Evolutionary conservation across 2,113 vertebrate genomes (phyloP), one percentile per base, ranked within the genome.

Genomic region (Lampris incognitus): DNA sequence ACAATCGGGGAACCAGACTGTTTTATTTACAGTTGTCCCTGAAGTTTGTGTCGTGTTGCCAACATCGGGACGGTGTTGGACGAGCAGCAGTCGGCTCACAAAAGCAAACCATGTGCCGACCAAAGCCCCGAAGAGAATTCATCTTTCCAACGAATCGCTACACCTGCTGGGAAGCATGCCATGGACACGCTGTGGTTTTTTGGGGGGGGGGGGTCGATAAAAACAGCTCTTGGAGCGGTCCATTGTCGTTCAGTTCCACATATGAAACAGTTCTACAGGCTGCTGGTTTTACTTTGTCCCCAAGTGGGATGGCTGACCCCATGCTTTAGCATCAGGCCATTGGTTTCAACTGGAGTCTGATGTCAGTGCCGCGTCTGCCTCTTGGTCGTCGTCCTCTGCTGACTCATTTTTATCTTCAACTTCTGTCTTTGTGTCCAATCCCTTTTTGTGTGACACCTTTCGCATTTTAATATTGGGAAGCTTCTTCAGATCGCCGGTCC

Each of bases 391-490:
- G 0, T 72, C 66, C 1, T 81, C 39, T 44, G 74, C 42, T 1
- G 13, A 64, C 0, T 72, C 72, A 0, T 90, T 76, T 57, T 78
- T 86, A 46, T 89, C 8, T 39, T 92, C 79, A 82, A 78, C 70
- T 39, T 88, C 69, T 56, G 67, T 89, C 80, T 51, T 74, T 11
- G 5, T 81, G 78, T 93, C 61, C 56, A 83, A 83, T 86, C 92
- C 93, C 76, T 24, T 24, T 24, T 79, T 92, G 51, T 89, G 92
- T 6, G 96, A 97, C 1, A 99, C 69, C 80, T 95, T 97, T 60
- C 95, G 94, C 93, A 97, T 95, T 92, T 97, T 98, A 79, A 99
- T 95, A 82, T 97, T 99, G 41, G 97, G 97, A 66, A 99, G 91
- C 85, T 98, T 98, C 91, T 94, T 97, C 77, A 99, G 89, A 85